A percentile compares a stretch with the other conserved stretches of the same genome.
Evolutionary conservation across 2,797 vertebrate species (phyloP).

Genomic region (Choloepus didactylus): DNA sequence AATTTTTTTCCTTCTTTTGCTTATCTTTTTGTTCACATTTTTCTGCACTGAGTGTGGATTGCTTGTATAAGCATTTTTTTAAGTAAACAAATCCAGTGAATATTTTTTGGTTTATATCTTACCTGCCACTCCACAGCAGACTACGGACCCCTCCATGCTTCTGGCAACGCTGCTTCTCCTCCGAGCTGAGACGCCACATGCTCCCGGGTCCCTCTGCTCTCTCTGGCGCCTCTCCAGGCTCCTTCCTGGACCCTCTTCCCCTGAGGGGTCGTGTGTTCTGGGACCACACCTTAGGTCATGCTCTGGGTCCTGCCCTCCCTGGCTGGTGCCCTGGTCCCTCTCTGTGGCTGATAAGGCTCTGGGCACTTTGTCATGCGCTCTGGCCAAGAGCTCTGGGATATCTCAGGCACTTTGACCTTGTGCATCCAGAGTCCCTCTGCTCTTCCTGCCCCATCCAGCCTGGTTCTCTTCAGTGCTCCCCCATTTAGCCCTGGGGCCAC

Average conservation of each 20-base stretch:
- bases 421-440: not conserved
- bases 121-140: not conserved
- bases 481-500: not conserved
- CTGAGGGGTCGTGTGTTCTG: not conserved
- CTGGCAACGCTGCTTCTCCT: not conserved
- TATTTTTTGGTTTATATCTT: not conserved
- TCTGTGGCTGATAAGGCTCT: not conserved
- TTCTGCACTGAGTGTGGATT: not conserved
- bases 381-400: not conserved
- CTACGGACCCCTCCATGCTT: not conserved
- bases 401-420: not conserved
- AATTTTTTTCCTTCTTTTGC: not conserved
- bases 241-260: not conserved
- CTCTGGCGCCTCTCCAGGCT: not conserved
- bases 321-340: not conserved
- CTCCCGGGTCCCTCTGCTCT: too few species aligned
- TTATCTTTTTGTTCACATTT: conserved; percentile 3
- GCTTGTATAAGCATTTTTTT: not conserved
- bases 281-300: not conserved
- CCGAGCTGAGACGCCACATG: not conserved
- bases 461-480: not conserved
- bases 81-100: not conserved
- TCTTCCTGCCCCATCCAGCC: not conserved
- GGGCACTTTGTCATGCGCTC: not conserved
- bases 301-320: not conserved